phyloP scores from a whole-genome alignment of 2,797 vertebrate genomes.

The Myotis daubentonii region DNA sequence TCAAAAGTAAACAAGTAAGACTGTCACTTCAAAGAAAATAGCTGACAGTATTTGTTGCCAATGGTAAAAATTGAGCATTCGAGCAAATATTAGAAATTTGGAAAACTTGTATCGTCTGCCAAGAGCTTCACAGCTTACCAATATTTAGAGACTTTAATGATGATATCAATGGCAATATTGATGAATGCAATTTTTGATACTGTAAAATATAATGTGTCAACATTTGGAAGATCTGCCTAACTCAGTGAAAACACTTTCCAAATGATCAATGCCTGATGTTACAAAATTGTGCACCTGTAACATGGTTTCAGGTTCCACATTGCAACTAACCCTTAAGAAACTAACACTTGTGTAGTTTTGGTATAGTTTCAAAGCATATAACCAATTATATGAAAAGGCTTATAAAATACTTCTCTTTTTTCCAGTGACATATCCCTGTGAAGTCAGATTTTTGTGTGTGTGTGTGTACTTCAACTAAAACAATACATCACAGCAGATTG shows the following conservation, averaged over 20 bases:
- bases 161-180: not conserved
- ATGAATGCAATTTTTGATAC: not conserved
- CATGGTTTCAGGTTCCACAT: not conserved
- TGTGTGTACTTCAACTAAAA: not conserved
- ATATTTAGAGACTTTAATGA: not conserved
- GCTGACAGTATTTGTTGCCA: not conserved
- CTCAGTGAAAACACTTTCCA: not conserved
- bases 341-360: not conserved
- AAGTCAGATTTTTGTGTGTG: conserved; percentile 43
- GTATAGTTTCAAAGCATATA: not conserved
- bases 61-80: not conserved
- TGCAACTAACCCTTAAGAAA: conserved; percentile 12
- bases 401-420: not conserved
- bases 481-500: not conserved
- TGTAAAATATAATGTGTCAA: not conserved
- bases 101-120: not conserved
- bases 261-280: not conserved
- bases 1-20: not conserved
- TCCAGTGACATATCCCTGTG: not conserved
- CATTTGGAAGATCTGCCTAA: not conserved
- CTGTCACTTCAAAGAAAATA: conserved; percentile 9
- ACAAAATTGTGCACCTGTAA: not conserved
- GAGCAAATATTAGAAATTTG: conserved; percentile 17
- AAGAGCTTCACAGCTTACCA: not conserved
- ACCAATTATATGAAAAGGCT: not conserved